Percentiles rank a stretch among this genome's conserved stretches.
phyloP scores from a whole-genome alignment of 2,797 vertebrate genomes.

The Scolopax bukidnonensis region DNA sequence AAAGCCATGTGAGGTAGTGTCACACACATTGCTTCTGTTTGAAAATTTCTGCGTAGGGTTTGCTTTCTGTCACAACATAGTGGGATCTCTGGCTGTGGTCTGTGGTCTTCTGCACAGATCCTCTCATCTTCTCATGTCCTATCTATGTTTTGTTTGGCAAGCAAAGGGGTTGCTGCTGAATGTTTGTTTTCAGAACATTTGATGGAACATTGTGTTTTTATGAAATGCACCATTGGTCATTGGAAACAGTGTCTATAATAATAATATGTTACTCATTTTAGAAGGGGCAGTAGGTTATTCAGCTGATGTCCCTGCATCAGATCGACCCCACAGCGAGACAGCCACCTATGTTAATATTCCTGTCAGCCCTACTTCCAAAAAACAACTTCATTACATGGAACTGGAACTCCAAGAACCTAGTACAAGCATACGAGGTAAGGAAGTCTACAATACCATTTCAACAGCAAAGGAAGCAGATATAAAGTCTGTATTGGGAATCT shows the following conservation, averaged over 20 bases:
- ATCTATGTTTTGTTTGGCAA: neutral
- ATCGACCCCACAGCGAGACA: slow-evolving; percentile 70
- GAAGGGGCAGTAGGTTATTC: slow-evolving; percentile 72
- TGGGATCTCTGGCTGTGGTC: neutral
- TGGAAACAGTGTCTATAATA: neutral
- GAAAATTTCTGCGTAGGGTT: neutral
- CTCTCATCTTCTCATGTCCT: neutral
- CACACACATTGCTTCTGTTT: neutral
- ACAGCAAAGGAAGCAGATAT: neutral
- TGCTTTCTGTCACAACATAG: neutral
- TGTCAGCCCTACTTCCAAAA: slow-evolving; percentile 79
- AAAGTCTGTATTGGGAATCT: neutral
- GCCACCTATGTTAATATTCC: slow-evolving; percentile 89
- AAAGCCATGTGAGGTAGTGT: neutral
- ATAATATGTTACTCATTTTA: slow-evolving; percentile 42
- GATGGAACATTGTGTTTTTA: neutral
- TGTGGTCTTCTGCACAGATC: neutral
- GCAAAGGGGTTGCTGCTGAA: neutral
- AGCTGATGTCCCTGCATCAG: slow-evolving; percentile 65
- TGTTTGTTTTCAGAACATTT: neutral
- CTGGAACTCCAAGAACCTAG: slow-evolving; percentile 82
- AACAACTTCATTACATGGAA: slow-evolving; percentile 86
- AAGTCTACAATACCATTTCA: neutral
- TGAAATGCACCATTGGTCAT: neutral
- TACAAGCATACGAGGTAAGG: slow-evolving; percentile 80